A percentile compares a stretch with the other conserved stretches of the same genome.
Conservation (phyloP, 1,140 invertebrate genomes). For the Archivesica marissinica region DNA sequence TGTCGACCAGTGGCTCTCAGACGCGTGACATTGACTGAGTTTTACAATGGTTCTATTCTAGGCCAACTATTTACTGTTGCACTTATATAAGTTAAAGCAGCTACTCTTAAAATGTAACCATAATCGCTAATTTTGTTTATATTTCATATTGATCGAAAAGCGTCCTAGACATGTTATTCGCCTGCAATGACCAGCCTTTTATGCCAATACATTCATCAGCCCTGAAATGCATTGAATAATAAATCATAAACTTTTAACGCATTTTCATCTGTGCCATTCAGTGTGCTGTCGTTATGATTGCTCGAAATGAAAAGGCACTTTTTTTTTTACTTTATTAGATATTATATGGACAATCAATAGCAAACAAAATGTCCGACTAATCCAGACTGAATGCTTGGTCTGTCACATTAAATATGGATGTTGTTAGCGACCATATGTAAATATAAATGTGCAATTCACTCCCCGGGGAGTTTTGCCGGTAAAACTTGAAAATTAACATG, state of each 20-base stretch:
- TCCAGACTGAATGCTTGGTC: conserved; percentile 26
- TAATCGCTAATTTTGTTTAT: conserved; percentile 23
- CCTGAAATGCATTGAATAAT: conserved; percentile 27
- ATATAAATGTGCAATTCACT: conserved; percentile 20
- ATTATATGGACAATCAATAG: conserved; percentile 33
- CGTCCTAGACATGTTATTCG: conserved; percentile 11
- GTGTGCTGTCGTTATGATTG: background rate
- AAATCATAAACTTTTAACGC: conserved; percentile 40
- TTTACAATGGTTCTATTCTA: background rate
- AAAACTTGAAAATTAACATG: background rate
- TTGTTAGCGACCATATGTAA: conserved; percentile 29
- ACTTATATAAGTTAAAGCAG: background rate
- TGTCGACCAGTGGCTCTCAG: conserved; percentile 33
- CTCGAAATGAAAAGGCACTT: background rate
- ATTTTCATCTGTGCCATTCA: conserved; percentile 18
- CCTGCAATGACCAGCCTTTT: conserved; percentile 17
- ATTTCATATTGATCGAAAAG: conserved; percentile 21
- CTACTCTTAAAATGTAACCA: background rate
- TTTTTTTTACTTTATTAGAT: conserved; percentile 24
- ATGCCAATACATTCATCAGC: background rate
- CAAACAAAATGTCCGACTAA: background rate
- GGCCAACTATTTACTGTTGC: background rate
- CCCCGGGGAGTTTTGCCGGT: background rate
- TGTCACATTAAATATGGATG: conserved; percentile 10
- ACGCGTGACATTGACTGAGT: conserved; percentile 32